Percentiles rank a stretch among this genome's conserved stretches.
Conservation (phyloP, 1,140 invertebrate genomes). For the Aethina tumida region DNA sequence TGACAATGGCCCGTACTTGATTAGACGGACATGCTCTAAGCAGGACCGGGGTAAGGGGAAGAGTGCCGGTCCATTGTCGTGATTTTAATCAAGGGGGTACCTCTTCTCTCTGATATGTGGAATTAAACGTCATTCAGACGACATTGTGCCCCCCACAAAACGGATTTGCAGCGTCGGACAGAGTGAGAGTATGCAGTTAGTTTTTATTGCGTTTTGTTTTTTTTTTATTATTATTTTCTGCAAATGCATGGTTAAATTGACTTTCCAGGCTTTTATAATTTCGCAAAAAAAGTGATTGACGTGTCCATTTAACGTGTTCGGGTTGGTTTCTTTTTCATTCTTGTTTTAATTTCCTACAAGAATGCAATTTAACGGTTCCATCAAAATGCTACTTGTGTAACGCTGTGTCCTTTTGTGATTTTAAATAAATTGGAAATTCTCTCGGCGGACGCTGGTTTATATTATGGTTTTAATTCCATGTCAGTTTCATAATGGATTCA, state of each 20-base stretch:
- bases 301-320: too few relatives aligned
- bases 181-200: too few relatives aligned
- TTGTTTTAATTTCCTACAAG: conserved; percentile 17
- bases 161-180: conserved; percentile 22
- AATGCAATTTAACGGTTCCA: conserved; percentile 19
- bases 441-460: too few relatives aligned
- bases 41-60: conserved; percentile 11
- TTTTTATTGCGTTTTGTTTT: too few relatives aligned
- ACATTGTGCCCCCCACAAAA: conserved; percentile 27
- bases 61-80: conserved; percentile 21
- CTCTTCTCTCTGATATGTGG: conserved; percentile 26
- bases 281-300: too few relatives aligned
- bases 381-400: conserved; percentile 14
- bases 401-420: conserved; percentile 13
- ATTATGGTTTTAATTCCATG: too few relatives aligned
- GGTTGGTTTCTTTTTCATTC: conserved; percentile 22
- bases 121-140: conserved; percentile 28
- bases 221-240: too few relatives aligned
- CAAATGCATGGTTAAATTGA: too few relatives aligned
- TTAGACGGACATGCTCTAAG: conserved; percentile 21
- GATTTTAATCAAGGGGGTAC: conserved; percentile 25
- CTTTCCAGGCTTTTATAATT: too few relatives aligned
- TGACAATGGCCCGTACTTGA: conserved; percentile 25
- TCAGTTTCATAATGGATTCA: too few relatives aligned
- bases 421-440: conserved; percentile 21